Base-by-base conservation (phyloP, 2,113 vertebrate genomes). In the Podiceps cristatus region DNA sequence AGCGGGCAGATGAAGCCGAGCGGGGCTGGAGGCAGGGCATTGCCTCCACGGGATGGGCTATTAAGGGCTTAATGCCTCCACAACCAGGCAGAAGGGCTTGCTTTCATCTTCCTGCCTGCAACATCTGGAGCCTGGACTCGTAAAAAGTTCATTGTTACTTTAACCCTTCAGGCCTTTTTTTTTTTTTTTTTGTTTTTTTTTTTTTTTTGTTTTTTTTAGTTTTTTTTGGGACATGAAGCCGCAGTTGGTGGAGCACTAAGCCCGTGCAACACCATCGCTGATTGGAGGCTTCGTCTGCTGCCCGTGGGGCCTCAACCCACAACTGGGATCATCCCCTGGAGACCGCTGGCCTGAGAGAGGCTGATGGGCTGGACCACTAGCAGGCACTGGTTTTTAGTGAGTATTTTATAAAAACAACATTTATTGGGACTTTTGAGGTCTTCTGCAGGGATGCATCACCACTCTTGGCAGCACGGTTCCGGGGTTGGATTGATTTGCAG, bases 21-120 rank as follows among this genome's bases (percentile, higher is more conserved):
- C 0, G 2, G 50, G 73, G 74, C 49, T 50, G 74, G 56, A 78
- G 87, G 66, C n/a, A 53, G 75, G 68, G 72, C 63, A 50, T 10
- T 4, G 71, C 62, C 80, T 91, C 80, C 16, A 0, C 10, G 9
- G 79, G 75, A 75, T 0, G 4, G 58, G 55, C 67, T 49, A 15
- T 20, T 66, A 44, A 27, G 92, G 81, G 69, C 88, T 78, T n/a
- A 33, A 66, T 52, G 90, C 76, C 84, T 63, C 64, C 73, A 10
- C 33, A 45, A 6, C 50, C 17, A 44, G 81, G 90, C 80, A 13
- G 52, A 81, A n/a, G 69, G 60, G n/a, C 42, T 85, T 47, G 47
- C 95, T 96, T 96, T 97, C 92, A 96, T 94, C 94, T 95, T 85
- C 64, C 88, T 91, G 85, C 74, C 73, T 75, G 18, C 63, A 81